These are phyloP conservation scores for Gnatocerus cornutus DNA, from an alignment of 2,888 invertebrate genomes.

Conservation along the genomic window DNA sequence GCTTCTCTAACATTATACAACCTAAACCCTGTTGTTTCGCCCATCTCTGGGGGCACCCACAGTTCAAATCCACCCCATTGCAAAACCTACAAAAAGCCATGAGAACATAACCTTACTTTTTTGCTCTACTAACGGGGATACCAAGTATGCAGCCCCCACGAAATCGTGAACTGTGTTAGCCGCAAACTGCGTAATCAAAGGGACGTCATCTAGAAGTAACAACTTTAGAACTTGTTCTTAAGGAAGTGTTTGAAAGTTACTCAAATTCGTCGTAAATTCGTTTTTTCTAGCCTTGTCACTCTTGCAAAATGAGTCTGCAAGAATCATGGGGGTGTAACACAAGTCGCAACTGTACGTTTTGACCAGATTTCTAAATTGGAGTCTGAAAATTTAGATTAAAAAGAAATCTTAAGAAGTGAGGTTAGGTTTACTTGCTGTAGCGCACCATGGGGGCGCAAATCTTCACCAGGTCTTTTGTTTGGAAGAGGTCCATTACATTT, in stretches of 20 bases:
- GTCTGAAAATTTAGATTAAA: constrained; percentile 69
- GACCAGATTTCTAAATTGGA: constrained; percentile 85
- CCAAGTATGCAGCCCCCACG: constrained; percentile 87
- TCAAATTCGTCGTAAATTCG: constrained; percentile 83
- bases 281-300: constrained; percentile 89
- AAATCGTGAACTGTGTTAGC: constrained; percentile 89
- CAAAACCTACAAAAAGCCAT: constrained; percentile 75
- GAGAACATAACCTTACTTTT: constrained; percentile 14
- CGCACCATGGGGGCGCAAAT: constrained; percentile 97
- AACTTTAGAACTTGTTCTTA: constrained; percentile 42
- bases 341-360: constrained; percentile 89
- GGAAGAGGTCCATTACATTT: constrained; percentile 76
- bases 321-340: constrained; percentile 97
- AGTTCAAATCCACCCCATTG: constrained; percentile 96
- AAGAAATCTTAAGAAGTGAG: constrained; percentile 20
- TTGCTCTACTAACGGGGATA: constrained; percentile 78
- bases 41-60: constrained; percentile 98
- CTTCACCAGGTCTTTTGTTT: constrained; percentile 78
- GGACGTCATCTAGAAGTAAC: constrained; percentile 79
- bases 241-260: constrained; percentile 63
- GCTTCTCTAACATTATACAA: constrained; percentile 86
- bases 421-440: constrained; percentile 82
- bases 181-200: constrained; percentile 96
- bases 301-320: constrained; percentile 93
- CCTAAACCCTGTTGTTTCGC: constrained; percentile 94